Evolutionary conservation across 2,888 invertebrate species (phyloP), one percentile per base, ranked within the genome.

Genomic region (Helicoverpa assulta): DNA sequence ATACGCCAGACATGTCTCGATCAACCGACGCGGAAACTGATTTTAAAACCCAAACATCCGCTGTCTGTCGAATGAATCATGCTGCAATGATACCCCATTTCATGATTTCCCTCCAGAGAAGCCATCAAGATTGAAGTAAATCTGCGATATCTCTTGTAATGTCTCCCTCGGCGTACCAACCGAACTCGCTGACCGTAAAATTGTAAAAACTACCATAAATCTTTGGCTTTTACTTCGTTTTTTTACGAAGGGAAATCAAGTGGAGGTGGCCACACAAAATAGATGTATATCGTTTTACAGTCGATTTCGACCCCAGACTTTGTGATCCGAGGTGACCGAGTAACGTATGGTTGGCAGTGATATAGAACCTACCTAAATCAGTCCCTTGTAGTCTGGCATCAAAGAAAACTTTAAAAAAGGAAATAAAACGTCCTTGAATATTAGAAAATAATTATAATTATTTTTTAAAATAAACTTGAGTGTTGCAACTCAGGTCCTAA

Each of bases 201-300:
- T 95, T 94, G 94, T 94, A 94, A 95, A 94, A 94, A 95, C 94
- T 94, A 91, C 90, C 88, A 94, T 94, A 95, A 94, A 94, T 94
- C 93, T 91, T 88, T 86, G 85, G 88, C 86, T 89, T 89, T 88
- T 90, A 87, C 86, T 89, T 89, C 86, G 83, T 81, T 83, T 83
- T 47, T 80, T 80, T 57, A 78, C 66, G 47, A 80, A 80, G 73
- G 78, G 73, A 81, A 83, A 80, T 82, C 80, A 78, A 83, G 59
- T 72, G 59, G 72, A 73, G 66, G 68, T 81, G 60, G 73, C 58
- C 75, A 80, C 67, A 73, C 66, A 71, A 71, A 80, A 82, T 82
- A 80, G 76, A 80, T 78, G 76, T 78, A 80, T 80, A 76, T 79
- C 73, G 73, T 69, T 78, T 80, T 69, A 59, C 63, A 59, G 65